Evolutionary conservation across 2,113 vertebrate species (phyloP).

Genomic region (Chascanopsetta lugubris): DNA sequence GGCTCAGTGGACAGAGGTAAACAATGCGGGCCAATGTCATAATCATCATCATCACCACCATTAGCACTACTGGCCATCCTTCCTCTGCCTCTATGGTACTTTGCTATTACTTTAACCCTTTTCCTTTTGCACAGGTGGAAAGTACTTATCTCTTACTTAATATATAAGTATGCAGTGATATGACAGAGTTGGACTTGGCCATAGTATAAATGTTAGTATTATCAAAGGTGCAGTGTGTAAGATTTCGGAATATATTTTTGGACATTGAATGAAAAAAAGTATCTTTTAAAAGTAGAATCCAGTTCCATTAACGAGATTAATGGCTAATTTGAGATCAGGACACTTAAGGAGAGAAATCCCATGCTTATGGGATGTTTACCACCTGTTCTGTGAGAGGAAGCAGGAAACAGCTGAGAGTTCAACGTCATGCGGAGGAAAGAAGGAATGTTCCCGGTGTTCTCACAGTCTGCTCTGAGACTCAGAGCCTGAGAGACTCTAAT

Average conservation of each 20-base stretch:
- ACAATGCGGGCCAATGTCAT: slow-evolving; percentile 1
- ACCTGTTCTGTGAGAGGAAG: background rate
- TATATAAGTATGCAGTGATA: background rate
- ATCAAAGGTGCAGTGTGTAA: background rate
- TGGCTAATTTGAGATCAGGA: slow-evolving; percentile 3
- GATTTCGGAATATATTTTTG: no score
- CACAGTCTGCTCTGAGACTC: no score
- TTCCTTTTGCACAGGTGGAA: no score
- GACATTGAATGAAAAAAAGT: no score
- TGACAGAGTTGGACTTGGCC: background rate
- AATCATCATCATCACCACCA: background rate
- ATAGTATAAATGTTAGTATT: background rate
- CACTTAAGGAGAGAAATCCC: background rate
- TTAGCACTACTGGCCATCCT: slow-evolving; percentile 9
- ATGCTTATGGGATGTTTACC: background rate
- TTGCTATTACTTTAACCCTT: no score
- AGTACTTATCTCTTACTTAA: background rate
- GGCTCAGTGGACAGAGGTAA: slow-evolving; percentile 4
- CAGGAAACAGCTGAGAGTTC: background rate
- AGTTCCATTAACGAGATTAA: background rate
- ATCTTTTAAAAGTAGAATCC: background rate
- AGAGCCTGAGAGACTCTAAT: no score
- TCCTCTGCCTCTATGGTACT: background rate
- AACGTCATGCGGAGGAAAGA: background rate
- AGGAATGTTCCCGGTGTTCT: background rate